Evolutionary conservation across 2,797 vertebrate species (phyloP), one percentile per base, ranked within the genome.

Genomic region (Pipistrellus pipistrellus): DNA sequence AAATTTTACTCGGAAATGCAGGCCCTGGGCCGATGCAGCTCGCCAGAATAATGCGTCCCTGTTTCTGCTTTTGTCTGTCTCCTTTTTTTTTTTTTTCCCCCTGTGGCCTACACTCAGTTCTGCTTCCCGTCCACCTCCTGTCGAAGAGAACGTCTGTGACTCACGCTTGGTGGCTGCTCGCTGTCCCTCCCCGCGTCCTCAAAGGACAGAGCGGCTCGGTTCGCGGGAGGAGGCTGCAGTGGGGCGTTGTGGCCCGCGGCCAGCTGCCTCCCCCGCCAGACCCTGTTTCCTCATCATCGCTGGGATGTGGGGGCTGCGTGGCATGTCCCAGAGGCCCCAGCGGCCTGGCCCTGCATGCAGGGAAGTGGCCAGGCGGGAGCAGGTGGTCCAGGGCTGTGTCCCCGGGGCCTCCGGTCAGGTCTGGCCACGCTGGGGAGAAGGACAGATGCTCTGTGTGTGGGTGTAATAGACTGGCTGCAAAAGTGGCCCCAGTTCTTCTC

Each of bases 361-460:
- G n/a, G 12, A 75, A 71, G 75, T 15, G 15, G n/a, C 55, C 81
- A 66, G 66, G 41, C 48, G 57, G 53, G 62, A 69, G 64, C 80
- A 76, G 64, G 75, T 75, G 72, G 73, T n/a, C 57, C 14, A 46
- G 1, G 4, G 73, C 32, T 73, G 15, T 59, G 46, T 80, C 59
- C 53, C 46, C 5, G 81, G 73, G 32, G 59, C 72, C 41, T 87
- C 9, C 53, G 64, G 32, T 86, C 78, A 86, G 55, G 75, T 41
- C 57, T 71, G 55, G 87, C 41, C 8, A 51, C 57, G 69, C 51
- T 53, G 77, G 94, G 94, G 38, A 89, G 68, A 92, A 78, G 71
- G 77, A 82, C 88, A 71, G 77, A 82, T 91, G 80, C 46, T 81
- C 38, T n/a, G 8, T 53, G 8, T 53, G 82, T 62, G n/a, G 88